Base-by-base conservation (phyloP, 2,797 vertebrate genomes). In the Hoplostethus atlanticus region DNA sequence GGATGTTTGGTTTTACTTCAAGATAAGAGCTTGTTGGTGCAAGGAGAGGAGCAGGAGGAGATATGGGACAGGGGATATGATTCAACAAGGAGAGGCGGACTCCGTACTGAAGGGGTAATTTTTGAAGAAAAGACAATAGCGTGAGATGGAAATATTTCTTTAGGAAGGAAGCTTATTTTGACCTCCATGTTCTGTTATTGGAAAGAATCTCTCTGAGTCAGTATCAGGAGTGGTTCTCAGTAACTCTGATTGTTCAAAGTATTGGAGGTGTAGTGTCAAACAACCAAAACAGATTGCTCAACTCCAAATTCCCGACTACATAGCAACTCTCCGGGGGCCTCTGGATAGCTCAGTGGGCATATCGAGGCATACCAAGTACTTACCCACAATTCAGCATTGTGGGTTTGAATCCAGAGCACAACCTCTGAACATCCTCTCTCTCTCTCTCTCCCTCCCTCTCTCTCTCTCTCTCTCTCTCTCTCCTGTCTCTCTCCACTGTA, bases 1-100 rank as follows among this genome's bases (percentile, higher is more conserved):
- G 40, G 6, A 30, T 53, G 59, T 77, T 71, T 40, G 72, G n/a
- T 71, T 58, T 53, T 3, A 38, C 57, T 28, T 25, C 3, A 36
- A 15, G 61, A 68, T 69, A 21, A 73, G 9, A 38, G 40, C 1
- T 6, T 3, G 0, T 1, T 5, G 6, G 54, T 60, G 42, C 63
- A 64, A 16, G 2, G 4, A n/a, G 16, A 11, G 51, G 55, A 21
- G 21, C 1, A 38, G 6, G 3, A 17, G 11, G 2, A 51, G 16
- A 6, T 17, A 0, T 2, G 38, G 7, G 10, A 40, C 1, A 10
- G 38, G 38, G 10, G 10, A 40, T 40, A 8, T 40, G 38, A 40
- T 8, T 40, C 38, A 40, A 2, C 9, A 7, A 2, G 38, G 38
- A 40, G 38, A 40, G 38, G 38, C 7, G 11, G 40, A 0, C 1